phyloP scores from a whole-genome alignment of 2,888 invertebrate genomes.

The Tipula vernalis region DNA sequence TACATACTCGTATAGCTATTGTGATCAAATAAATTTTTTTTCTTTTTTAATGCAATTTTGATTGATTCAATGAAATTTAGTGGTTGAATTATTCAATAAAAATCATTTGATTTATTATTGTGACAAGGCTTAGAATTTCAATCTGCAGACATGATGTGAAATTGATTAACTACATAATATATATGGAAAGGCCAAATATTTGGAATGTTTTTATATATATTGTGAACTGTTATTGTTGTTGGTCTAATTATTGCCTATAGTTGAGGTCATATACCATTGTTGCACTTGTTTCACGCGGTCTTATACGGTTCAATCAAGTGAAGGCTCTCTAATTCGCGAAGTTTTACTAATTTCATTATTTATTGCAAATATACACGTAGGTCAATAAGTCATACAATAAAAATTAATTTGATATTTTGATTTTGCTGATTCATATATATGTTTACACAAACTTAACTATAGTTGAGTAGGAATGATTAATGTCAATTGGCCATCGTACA shows the following conservation, averaged over 20 bases:
- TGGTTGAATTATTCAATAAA: background rate
- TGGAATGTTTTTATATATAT: background rate
- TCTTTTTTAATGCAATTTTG: background rate
- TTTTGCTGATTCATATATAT: background rate
- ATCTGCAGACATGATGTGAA: background rate
- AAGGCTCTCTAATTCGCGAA: no score
- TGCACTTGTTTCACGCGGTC: background rate
- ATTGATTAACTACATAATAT: background rate
- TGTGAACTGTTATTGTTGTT: background rate
- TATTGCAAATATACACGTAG: no score
- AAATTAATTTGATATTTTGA: no score
- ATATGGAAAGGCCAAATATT: background rate
- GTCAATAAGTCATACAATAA: no score
- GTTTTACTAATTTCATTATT: no score
- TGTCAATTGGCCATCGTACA: background rate
- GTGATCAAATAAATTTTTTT: background rate
- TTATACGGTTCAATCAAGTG: background rate
- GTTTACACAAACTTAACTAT: background rate
- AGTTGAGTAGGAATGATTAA: background rate
- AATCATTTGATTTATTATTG: background rate
- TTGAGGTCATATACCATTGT: background rate
- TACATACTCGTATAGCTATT: background rate
- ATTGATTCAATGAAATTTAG: background rate
- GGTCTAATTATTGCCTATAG: background rate
- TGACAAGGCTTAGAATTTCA: conserved; percentile 4